Evolutionary conservation across 2,797 vertebrate genomes (phyloP), one percentile per base, ranked within the genome.

Genomic region (Enteromius anoplus): DNA sequence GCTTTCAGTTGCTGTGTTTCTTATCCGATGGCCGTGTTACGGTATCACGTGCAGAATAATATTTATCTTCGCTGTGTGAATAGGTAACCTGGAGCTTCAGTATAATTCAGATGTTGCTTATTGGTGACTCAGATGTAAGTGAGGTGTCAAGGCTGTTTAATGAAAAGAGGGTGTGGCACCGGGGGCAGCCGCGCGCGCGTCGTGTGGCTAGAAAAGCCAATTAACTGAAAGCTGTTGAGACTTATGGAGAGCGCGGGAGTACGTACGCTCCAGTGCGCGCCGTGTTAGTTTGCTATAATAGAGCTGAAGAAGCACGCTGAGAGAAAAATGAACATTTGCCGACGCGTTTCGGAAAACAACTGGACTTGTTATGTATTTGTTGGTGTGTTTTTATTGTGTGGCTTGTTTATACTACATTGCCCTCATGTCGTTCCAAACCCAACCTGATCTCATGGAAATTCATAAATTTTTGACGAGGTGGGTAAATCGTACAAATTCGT

Each of bases 131-230:
- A 17, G 3, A 32, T 81, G 19, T 32, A 37, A 42, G 42, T 37
- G 34, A 75, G 60, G n/a, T 82, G 72, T 47, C 19, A 76, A 29
- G 66, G 77, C 19, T 64, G 19, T 65, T 75, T 81, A 90, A 91
- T 90, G 62, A 88, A 92, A 90, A 89, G 89, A 91, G 94, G 94
- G 94, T 93, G 94, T 94, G 94, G 94, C 94, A 88, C 81, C 90
- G 90, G 89, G 89, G 89, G 87, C 92, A 91, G 91, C 83, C 88
- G 84, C 85, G 90, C 89, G 89, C 78, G 78, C 87, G 10, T 76
- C 78, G 14, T 82, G 82, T 71, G 78, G 81, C 84, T 42, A 68
- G 81, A 47, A 15, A 15, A 82, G 68, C 66, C 75, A 86, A 89
- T 87, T 86, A 86, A 72, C 34, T 71, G 82, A 80, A 68, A 45